These are phyloP conservation scores for Motacilla tschutschensis DNA, from an alignment of 2,113 vertebrate genomes.

Conservation along the genomic window DNA sequence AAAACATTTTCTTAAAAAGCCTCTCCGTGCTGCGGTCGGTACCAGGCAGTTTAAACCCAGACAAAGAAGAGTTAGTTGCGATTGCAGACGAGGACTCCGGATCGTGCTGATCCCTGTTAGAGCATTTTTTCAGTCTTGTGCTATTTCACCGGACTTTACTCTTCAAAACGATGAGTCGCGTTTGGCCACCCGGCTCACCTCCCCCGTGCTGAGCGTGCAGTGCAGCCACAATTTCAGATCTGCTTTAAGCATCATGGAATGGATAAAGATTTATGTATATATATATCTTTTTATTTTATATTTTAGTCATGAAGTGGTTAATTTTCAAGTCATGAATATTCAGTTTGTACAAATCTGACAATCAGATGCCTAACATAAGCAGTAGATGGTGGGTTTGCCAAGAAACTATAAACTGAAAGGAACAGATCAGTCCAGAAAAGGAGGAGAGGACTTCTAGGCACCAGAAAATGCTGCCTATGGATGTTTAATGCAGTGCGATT, in stretches of 20 bases:
- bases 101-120: conserved; percentile 12
- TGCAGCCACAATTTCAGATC: background rate
- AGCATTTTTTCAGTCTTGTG: background rate
- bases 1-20: conserved; percentile 19
- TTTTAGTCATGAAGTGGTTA: conserved; percentile 72
- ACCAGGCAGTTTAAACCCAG: conserved; percentile 64
- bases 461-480: conserved; percentile 31
- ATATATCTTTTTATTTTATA: background rate
- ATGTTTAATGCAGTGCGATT: conserved; percentile 51
- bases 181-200: background rate
- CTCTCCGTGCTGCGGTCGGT: conserved; percentile 1
- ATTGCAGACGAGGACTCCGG: conserved; percentile 45
- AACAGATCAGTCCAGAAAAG: conserved; percentile 73
- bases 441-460: conserved; percentile 51
- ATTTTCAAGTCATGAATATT: conserved; percentile 77
- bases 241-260: background rate
- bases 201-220: background rate
- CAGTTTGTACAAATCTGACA: conserved; percentile 75
- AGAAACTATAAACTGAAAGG: conserved; percentile 74
- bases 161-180: background rate
- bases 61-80: conserved; percentile 78
- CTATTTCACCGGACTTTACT: conserved; percentile 50
- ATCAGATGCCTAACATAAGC: conserved; percentile 79
- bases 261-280: background rate
- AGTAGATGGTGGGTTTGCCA: conserved; percentile 73